Percentiles rank a stretch among this genome's conserved stretches.
These are phyloP conservation scores for Pterostichus niger DNA, from an alignment of 2,888 invertebrate species.

Conservation along the genomic window DNA sequence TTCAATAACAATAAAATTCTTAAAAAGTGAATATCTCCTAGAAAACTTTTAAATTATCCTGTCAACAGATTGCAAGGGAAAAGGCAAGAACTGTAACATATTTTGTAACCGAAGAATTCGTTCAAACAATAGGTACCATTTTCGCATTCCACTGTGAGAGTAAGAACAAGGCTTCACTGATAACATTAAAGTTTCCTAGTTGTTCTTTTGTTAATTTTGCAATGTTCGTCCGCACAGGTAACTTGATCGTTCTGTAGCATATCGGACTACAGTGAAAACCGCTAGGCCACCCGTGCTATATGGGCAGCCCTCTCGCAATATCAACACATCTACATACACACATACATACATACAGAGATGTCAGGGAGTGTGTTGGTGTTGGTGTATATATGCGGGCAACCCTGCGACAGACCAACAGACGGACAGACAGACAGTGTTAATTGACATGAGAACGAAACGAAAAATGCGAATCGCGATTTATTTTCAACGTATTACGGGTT, in stretches of 20 bases:
- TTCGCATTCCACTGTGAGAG: constrained; percentile 26
- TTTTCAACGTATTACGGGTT: constrained; percentile 28
- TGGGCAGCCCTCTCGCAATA: constrained; percentile 19
- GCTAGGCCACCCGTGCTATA: constrained; percentile 49
- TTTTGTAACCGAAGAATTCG: constrained; percentile 7
- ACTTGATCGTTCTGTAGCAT: constrained; percentile 55
- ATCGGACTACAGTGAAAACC: constrained; percentile 51
- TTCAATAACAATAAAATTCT: too few relatives aligned
- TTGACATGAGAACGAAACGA: constrained; percentile 58
- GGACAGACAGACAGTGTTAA: constrained; percentile 57
- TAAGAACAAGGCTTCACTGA: constrained; percentile 52
- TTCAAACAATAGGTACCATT: constrained; percentile 47
- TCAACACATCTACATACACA: too few relatives aligned
- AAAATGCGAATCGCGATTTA: constrained; percentile 50
- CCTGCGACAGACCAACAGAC: constrained; percentile 28
- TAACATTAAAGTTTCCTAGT: constrained; percentile 46
- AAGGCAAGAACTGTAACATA: neutral
- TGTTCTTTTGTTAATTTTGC: constrained; percentile 55
- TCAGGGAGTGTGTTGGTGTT: constrained; percentile 28
- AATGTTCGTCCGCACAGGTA: constrained; percentile 50
- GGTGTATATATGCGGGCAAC: constrained; percentile 48
- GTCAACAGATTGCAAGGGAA: too few relatives aligned
- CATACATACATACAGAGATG: too few relatives aligned
- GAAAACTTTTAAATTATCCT: neutral
- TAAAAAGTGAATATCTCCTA: neutral